Base-by-base conservation (phyloP, 2,888 invertebrate genomes). In the Neoitamus cyanurus region DNA sequence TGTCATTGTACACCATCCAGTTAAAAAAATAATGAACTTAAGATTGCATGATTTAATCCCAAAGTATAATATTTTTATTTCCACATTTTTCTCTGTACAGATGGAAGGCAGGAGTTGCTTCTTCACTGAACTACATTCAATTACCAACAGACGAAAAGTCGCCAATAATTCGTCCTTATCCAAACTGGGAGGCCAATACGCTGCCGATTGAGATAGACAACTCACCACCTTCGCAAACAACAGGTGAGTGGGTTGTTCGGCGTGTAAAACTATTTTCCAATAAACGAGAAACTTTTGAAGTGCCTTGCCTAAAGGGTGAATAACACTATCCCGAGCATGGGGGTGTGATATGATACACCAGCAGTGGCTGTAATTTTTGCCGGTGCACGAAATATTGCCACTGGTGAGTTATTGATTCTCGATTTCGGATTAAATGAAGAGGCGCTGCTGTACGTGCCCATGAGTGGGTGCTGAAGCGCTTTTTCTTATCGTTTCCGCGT, bases 121-220 rank as follows among this genome's bases (percentile, higher is more conserved):
- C 96, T 6, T 93, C 95, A 0, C 90, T 96, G 3, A 95, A 94
- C 88, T 95, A 95, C 88, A 90, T 96, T 30, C 93, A 94, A 84
- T 87, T 95, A 9, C 88, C 89, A 0, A 87, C 88, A 3, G 92
- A 92, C 58, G 93, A 94, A 87, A 95, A 94, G 90, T 96, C 97
- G 87, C 95, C 96, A 30, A 91, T 91, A 11, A 90, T 97, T 34
- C 94, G 92, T 78, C 96, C 97, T 0, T 97, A 96, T 89, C 97
- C 97, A 3, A 94, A 93, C 87, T 94, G 95, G 92, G 93, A 94
- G 88, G 95, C 96, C 25, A 98, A 98, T 90, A 94, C 95, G 69
- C 93, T 98, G 75, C 94, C 94, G 72, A 93, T 92, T 85, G 93
- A 93, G 89, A 93, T 93, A 0, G 92, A 83, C 30, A 69, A 68